Evolutionary conservation across 92 coral and sea anemone genomes (phyloP).

Genomic region (Hydrozoanthus gracilis): DNA sequence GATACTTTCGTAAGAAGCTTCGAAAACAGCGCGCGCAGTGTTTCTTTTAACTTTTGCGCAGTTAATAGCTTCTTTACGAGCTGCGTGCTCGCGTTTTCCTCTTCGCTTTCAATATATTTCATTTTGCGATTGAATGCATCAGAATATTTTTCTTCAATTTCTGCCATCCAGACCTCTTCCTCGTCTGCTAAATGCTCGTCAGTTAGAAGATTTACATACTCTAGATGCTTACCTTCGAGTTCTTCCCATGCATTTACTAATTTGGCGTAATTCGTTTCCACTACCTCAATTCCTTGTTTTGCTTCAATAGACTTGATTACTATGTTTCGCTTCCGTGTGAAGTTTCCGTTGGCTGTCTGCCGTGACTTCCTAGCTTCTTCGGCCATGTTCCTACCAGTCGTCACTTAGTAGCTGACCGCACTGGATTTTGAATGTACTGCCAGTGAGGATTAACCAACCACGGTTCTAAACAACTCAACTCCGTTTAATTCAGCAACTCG

Average conservation of each 20-base stretch:
- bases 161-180: conserved; percentile 54
- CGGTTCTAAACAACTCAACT: too few relatives aligned
- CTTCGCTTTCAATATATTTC: conserved; percentile 41
- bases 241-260: conserved; percentile 7
- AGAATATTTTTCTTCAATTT: conserved; percentile 38
- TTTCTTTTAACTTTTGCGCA: conserved; percentile 34
- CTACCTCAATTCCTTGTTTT: conserved; percentile 47
- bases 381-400: conserved; percentile 41
- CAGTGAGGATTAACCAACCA: too few relatives aligned
- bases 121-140: conserved; percentile 48
- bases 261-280: conserved; percentile 37
- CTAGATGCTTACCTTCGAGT: conserved; percentile 36
- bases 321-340: conserved; percentile 29
- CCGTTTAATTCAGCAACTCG: too few relatives aligned
- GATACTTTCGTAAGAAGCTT: conserved; percentile 22
- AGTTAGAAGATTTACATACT: conserved; percentile 17
- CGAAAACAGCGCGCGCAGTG: conserved; percentile 49
- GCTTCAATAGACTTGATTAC: conserved; percentile 41
- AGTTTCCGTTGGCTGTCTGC: not conserved
- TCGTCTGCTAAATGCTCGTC: conserved; percentile 42
- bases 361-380: conserved; percentile 28
- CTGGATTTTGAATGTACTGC: conserved; percentile 50
- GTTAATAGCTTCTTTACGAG: conserved; percentile 28
- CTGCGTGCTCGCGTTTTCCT: conserved; percentile 44
- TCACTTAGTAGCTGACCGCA: conserved; percentile 35